A percentile compares a stretch with the other conserved stretches of the same genome.
These are phyloP conservation scores for Tribolium freemani DNA, from an alignment of 2,888 invertebrate genomes.

Conservation along the genomic window DNA sequence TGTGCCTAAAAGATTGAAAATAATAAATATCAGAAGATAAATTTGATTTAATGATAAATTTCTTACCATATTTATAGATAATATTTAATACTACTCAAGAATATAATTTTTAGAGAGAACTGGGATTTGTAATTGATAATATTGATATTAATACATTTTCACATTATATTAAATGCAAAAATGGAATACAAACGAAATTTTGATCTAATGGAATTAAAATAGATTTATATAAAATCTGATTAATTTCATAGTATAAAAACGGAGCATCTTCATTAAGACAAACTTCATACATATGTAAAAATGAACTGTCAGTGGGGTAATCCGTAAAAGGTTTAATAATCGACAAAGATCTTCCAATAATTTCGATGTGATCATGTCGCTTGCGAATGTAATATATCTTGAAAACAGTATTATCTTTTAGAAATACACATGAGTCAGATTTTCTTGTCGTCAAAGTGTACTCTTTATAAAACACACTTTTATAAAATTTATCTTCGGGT, in stretches of 20 bases:
- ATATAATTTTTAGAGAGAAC: background rate
- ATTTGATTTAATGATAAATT: too few relatives aligned
- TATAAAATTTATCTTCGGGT: conserved; percentile 6
- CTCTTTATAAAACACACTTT: background rate
- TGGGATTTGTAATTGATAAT: background rate
- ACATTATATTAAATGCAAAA: conserved; percentile 2
- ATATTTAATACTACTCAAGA: background rate
- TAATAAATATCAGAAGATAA: background rate
- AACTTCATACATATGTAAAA: background rate
- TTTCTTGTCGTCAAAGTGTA: conserved; percentile 8
- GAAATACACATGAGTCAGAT: conserved; percentile 18
- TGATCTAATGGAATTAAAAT: background rate
- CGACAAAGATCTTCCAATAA: background rate
- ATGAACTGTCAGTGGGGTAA: conserved; percentile 9
- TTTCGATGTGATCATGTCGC: background rate
- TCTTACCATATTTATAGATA: background rate
- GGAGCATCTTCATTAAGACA: background rate
- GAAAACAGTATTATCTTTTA: conserved; percentile 7
- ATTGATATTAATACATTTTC: background rate
- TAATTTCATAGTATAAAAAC: background rate
- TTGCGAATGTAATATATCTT: background rate
- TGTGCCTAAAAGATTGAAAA: background rate
- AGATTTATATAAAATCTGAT: background rate
- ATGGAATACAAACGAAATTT: background rate
- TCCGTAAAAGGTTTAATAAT: conserved; percentile 10